Percentiles rank a stretch among this genome's conserved stretches.
Conservation (phyloP, 2,888 invertebrate genomes). For the Antheraea yamamai region DNA sequence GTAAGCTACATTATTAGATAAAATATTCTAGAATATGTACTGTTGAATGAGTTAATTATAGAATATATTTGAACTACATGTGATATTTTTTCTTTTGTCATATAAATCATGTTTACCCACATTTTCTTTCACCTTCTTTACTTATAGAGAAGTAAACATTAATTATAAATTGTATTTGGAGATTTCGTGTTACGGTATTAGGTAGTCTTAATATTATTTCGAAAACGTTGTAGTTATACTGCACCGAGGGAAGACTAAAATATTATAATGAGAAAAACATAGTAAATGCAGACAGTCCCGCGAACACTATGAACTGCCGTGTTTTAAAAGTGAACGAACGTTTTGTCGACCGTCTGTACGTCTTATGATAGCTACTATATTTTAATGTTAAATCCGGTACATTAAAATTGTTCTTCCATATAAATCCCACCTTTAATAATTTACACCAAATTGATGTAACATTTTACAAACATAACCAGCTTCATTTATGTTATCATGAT, state of each 20-base stretch:
- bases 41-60: not conserved
- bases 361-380: not conserved
- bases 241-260: not conserved
- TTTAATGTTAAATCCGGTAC: not conserved
- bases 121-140: not conserved
- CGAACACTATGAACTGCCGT: not conserved
- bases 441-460: not conserved
- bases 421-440: not conserved
- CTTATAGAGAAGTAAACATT: no score
- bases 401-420: not conserved
- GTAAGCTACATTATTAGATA: not conserved
- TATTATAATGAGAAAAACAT: not conserved
- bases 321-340: not conserved
- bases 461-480: not conserved
- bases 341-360: not conserved
- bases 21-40: not conserved
- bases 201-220: not conserved
- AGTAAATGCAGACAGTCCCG: not conserved
- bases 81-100: not conserved
- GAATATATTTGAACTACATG: not conserved
- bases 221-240: not conserved
- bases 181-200: not conserved
- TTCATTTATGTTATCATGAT: not conserved
- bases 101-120: not conserved
- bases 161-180: no score